phyloP scores from a whole-genome alignment of 2,888 invertebrate genomes.

The Selenia dentaria region DNA sequence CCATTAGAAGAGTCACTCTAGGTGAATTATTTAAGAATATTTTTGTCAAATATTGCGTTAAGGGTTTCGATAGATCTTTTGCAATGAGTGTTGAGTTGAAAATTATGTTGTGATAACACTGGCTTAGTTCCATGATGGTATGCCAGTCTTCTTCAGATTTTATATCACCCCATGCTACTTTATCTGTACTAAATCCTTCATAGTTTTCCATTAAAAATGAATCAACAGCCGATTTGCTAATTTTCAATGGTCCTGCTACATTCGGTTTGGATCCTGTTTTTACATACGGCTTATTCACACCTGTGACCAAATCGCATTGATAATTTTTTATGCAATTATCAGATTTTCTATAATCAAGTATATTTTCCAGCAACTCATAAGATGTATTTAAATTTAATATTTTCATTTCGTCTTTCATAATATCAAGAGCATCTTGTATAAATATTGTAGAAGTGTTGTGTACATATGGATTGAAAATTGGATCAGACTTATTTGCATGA shows the following conservation, averaged over 20 bases:
- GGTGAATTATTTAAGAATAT: constrained; percentile 47
- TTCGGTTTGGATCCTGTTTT: constrained; percentile 55
- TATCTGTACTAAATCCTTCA: constrained; percentile 54
- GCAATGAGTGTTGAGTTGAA: constrained; percentile 65
- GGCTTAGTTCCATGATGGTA: constrained; percentile 50
- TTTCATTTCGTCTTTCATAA: constrained; percentile 55
- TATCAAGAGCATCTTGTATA: constrained; percentile 44
- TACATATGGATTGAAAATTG: constrained; percentile 62
- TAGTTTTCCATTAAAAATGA: constrained; percentile 74
- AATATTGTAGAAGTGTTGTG: constrained; percentile 60
- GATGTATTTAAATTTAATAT: constrained; percentile 51
- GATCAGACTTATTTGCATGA: constrained; percentile 49
- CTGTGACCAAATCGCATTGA: constrained; percentile 56
- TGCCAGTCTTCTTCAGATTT: constrained; percentile 48
- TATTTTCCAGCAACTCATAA: constrained; percentile 49
- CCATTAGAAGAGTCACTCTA: constrained; percentile 63
- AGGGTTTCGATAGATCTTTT: constrained; percentile 58
- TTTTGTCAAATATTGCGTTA: constrained; percentile 55
- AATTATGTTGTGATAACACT: constrained; percentile 63
- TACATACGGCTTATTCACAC: constrained; percentile 52
- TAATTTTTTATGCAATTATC: constrained; percentile 50
- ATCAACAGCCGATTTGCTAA: constrained; percentile 65
- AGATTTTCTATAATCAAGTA: constrained; percentile 66
- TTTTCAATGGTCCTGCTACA: constrained; percentile 65
- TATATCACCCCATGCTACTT: constrained; percentile 71